phyloP scores from a whole-genome alignment of 2,113 vertebrate genomes.

The Rhinopithecus roxellana region DNA sequence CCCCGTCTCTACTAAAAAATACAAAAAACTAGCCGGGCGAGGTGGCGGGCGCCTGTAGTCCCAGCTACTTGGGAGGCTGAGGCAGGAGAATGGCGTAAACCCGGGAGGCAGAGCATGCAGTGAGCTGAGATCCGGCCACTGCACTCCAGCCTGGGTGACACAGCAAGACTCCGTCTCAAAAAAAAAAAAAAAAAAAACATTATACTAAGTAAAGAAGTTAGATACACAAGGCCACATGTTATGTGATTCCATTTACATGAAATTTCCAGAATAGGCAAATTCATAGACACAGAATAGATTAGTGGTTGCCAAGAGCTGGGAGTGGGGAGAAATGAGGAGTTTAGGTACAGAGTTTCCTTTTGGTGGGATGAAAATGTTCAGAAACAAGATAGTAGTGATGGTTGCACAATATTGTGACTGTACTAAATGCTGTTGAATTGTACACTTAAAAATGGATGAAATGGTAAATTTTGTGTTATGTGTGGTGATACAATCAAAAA shows the following conservation, averaged over 20 bases:
- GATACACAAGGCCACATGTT: not conserved
- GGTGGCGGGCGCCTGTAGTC: no score
- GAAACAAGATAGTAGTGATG: not conserved
- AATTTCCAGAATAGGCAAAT: not conserved
- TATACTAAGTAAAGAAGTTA: not conserved
- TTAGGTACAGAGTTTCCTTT: not conserved
- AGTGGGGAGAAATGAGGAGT: not conserved
- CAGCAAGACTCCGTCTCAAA: not conserved
- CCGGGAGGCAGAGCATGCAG: no score
- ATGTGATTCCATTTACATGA: not conserved
- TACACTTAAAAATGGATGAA: not conserved
- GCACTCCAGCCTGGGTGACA: no score
- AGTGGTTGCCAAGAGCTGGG: not conserved
- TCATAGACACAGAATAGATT: not conserved
- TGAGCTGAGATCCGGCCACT: no score
- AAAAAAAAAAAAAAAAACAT: conserved; percentile 8
- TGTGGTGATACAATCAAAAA: not conserved
- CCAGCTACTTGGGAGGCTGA: no score
- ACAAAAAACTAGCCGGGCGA: no score
- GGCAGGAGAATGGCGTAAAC: no score
- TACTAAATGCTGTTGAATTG: not conserved
- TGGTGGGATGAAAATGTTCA: not conserved
- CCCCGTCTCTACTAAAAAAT: no score
- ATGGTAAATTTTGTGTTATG: not conserved
- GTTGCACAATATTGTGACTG: not conserved